phyloP scores from a whole-genome alignment of 2,113 vertebrate genomes.

The Lamprologus sp. region DNA sequence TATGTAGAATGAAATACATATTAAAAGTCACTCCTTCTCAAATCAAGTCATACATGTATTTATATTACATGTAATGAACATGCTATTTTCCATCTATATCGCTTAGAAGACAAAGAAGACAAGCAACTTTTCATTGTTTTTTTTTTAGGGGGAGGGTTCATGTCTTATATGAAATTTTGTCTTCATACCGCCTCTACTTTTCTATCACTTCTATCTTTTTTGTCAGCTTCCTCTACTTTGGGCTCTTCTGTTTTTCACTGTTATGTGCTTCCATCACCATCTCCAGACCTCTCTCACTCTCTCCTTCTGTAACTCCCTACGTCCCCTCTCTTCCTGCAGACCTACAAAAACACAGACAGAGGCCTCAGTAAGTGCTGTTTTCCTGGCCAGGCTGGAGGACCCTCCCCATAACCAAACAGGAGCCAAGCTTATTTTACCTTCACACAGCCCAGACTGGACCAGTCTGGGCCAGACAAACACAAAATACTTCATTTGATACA shows the following conservation, averaged over 20 bases:
- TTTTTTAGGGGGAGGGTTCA: accelerated
- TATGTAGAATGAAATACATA: not conserved
- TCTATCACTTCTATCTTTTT: not conserved
- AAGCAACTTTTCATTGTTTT: not conserved
- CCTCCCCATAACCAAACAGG: constrained; percentile 65
- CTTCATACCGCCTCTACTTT: not conserved
- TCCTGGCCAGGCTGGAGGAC: constrained; percentile 41
- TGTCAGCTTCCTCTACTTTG: not conserved
- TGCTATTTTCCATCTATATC: not conserved
- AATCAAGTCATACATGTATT: not conserved
- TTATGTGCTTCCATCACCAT: not conserved
- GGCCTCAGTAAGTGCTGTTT: constrained; percentile 62
- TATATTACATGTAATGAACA: not conserved
- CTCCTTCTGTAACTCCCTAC: not conserved
- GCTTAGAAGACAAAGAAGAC: not conserved
- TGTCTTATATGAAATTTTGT: not conserved
- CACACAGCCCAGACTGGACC: constrained; percentile 9
- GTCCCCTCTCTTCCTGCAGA: constrained; percentile 27
- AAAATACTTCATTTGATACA: not conserved
- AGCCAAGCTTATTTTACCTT: constrained; percentile 54
- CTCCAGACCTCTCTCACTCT: not conserved
- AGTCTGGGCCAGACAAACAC: not conserved
- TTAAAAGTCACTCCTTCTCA: not conserved
- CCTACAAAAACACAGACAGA: constrained; percentile 65
- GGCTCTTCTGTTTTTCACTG: not conserved